Base-by-base conservation (phyloP, 2,113 vertebrate genomes). In the Cyphomyrus plagiostoma region DNA sequence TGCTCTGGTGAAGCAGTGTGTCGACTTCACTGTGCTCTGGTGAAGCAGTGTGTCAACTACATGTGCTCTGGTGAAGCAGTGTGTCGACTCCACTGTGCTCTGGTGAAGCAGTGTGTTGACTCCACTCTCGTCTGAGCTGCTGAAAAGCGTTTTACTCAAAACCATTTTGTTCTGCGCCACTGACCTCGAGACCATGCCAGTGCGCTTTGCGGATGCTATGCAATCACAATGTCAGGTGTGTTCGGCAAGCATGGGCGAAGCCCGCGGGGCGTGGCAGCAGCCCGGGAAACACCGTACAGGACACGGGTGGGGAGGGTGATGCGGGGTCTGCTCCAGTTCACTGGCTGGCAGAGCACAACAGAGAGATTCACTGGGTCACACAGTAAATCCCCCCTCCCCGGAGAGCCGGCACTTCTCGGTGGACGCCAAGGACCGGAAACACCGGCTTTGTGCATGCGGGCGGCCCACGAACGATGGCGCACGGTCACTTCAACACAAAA, bases 221-320 rank as follows among this genome's bases (percentile, higher is more conserved):
- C 45, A 82, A 23, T 87, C 90, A 90, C 58, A 39, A 70, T 9
- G 89, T 88, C 82, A 91, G 88, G 90, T 89, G n/a, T 88, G 86
- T 89, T 82, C 26, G 85, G 89, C 88, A 88, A 90, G 88, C 87
- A 86, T 89, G 89, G 90, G 91, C 89, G 89, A 35, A 42, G 56
- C 56, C 56, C 2, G 10, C 30, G 26, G 77, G 82, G 42, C 52
- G 4, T 15, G 88, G 49, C 10, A 48, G 77, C 45, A n/a, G 58
- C 45, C 26, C 4, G n/a, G 62, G 89, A 83, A 86, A 56, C 7
- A 58, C 49, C 17, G 45, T 30, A 49, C n/a, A 85, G 80, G 26
- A 46, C 56, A 6, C 15, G 46, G 58, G 11, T 89, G 42, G 21
- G 77, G 88, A 46, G 74, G 35, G 48, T 86, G 49, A 90, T n/a